A percentile compares a stretch with the other conserved stretches of the same genome.
Evolutionary conservation across 2,797 vertebrate genomes (phyloP).

Genomic region (Hypotaenidia philippensis): DNA sequence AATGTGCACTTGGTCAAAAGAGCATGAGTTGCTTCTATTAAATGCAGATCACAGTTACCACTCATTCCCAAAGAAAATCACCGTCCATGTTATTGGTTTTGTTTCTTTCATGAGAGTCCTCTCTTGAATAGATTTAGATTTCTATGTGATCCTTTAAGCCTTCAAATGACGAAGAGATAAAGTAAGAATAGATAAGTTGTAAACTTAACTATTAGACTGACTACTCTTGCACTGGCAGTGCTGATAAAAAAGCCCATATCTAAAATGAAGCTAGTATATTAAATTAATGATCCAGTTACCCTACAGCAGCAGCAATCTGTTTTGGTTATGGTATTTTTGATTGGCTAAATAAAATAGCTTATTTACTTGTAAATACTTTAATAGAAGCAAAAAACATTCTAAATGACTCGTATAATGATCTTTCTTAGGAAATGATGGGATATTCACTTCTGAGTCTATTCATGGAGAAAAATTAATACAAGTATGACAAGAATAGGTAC

Average conservation of each 20-base stretch:
- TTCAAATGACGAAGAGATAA: neutral
- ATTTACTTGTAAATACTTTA: conserved; percentile 45
- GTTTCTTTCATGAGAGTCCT: neutral
- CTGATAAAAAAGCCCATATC: neutral
- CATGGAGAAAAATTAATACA: neutral
- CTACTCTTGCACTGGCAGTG: neutral
- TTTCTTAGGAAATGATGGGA: neutral
- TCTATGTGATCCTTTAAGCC: neutral
- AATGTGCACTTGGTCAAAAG: neutral
- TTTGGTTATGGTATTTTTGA: neutral
- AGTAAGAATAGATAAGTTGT: neutral
- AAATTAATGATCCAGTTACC: conserved; percentile 17
- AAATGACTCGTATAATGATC: neutral
- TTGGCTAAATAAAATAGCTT: conserved; percentile 4
- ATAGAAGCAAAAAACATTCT: neutral
- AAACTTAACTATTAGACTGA: neutral
- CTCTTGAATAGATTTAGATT: neutral
- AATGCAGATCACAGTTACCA: neutral
- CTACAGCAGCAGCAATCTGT: neutral
- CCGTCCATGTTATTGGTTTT: neutral
- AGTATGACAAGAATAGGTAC: neutral
- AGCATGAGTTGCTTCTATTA: neutral
- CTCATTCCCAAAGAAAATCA: neutral
- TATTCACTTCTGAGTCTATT: conserved; percentile 11
- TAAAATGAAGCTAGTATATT: neutral